These are phyloP conservation scores for Gerris lacustris DNA, from an alignment of 2,888 invertebrate species.

Conservation along the genomic window DNA sequence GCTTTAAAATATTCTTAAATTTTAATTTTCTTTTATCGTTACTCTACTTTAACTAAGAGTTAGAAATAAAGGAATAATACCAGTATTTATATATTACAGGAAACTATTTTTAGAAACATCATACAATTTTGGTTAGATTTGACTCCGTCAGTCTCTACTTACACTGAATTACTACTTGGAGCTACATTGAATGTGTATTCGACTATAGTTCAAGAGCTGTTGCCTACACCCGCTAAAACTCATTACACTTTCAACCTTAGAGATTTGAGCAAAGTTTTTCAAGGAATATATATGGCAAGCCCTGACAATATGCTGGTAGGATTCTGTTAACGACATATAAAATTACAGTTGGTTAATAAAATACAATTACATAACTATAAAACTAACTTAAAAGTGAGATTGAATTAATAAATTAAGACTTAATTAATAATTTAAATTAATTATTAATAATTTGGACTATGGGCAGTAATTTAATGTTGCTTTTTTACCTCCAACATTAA, in stretches of 20 bases:
- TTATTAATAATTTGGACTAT: too few relatives aligned
- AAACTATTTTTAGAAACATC: constrained; percentile 56
- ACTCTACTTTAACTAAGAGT: too few relatives aligned
- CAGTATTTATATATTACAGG: constrained; percentile 33
- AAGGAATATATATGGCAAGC: constrained; percentile 62
- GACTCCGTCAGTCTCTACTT: constrained; percentile 34
- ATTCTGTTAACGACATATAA: constrained; percentile 5
- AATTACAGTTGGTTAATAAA: too few relatives aligned
- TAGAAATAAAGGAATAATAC: too few relatives aligned
- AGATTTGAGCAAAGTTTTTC: constrained; percentile 73
- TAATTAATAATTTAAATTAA: too few relatives aligned
- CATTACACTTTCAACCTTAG: constrained; percentile 84
- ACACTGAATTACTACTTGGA: constrained; percentile 40
- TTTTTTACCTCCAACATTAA: too few relatives aligned
- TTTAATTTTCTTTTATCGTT: too few relatives aligned
- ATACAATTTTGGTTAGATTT: constrained; percentile 49
- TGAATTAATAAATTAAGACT: too few relatives aligned
- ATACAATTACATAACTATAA: too few relatives aligned
- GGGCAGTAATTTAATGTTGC: too few relatives aligned
- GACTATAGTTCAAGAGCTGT: constrained; percentile 51
- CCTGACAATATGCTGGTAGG: constrained; percentile 49
- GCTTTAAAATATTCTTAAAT: too few relatives aligned
- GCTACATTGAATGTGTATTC: constrained; percentile 57
- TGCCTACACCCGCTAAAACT: constrained; percentile 79
- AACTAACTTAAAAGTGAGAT: too few relatives aligned